phyloP scores from a whole-genome alignment of 2,888 invertebrate species.

The Leucoptera coffeella region DNA sequence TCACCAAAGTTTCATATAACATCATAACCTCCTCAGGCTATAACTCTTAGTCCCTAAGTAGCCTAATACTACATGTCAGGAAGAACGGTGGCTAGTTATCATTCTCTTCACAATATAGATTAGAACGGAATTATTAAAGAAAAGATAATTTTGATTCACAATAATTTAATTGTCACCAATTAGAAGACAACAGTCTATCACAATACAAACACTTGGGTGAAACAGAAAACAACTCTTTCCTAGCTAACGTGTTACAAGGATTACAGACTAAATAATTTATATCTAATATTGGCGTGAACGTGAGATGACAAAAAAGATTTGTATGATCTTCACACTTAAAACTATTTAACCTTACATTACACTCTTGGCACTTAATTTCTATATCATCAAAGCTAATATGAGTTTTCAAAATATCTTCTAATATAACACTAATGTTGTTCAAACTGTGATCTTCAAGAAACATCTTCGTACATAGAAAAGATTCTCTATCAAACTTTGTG shows the following conservation, averaged over 20 bases:
- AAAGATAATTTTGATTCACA: too few species aligned
- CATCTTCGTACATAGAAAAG: conserved; percentile 14
- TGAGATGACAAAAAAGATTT: conserved; percentile 28
- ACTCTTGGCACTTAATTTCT: conserved; percentile 21
- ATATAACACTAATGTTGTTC: conserved; percentile 14
- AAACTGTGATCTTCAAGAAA: conserved; percentile 20
- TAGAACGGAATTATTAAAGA: too few species aligned
- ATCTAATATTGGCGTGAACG: conserved; percentile 23
- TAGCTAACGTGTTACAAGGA: conserved; percentile 18
- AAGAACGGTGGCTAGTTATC: too few species aligned
- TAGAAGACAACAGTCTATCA: conserved; percentile 25
- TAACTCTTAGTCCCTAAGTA: too few species aligned
- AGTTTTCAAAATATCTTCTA: conserved; percentile 10
- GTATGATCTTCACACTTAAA: conserved; percentile 23
- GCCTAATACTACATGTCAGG: too few species aligned
- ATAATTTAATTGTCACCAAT: too few species aligned
- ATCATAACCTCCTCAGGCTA: too few species aligned
- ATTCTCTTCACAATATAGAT: too few species aligned
- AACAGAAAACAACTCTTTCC: conserved; percentile 13
- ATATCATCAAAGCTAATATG: conserved; percentile 8
- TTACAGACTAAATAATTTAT: conserved; percentile 24
- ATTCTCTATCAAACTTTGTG: conserved; percentile 13
- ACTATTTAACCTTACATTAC: conserved; percentile 19
- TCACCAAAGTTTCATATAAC: too few species aligned
- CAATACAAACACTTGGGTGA: conserved; percentile 27